Percentiles rank a stretch among this genome's conserved stretches.
These are phyloP conservation scores for Salvelinus sp. DNA, from an alignment of 2,113 vertebrate species.

Conservation along the genomic window DNA sequence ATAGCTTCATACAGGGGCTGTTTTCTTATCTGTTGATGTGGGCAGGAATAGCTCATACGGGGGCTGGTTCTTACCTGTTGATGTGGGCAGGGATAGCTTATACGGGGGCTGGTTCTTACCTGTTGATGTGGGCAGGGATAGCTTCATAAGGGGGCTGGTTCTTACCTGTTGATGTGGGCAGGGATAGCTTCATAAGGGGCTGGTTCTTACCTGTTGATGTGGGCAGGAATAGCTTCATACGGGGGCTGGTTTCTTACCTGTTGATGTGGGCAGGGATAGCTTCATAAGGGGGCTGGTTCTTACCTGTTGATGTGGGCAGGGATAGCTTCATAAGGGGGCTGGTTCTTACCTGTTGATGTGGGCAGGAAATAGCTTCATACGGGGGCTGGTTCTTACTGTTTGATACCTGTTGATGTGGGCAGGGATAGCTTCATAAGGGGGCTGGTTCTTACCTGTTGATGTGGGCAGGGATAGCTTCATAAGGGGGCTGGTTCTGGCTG, in stretches of 20 bases:
- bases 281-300: constrained; percentile 97
- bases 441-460: constrained; percentile 78
- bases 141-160: constrained; percentile 97
- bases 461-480: too few species aligned
- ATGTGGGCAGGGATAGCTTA: too few species aligned
- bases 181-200: too few species aligned
- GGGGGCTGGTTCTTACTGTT: constrained; percentile 94
- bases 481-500: constrained; percentile 73
- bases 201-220: constrained; percentile 83
- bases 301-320: too few species aligned
- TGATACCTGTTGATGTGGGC: too few species aligned
- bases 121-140: constrained; percentile 94
- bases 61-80: constrained; percentile 86
- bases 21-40: constrained; percentile 76
- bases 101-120: constrained; percentile 31
- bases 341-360: constrained; percentile 85
- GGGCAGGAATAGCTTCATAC: constrained; percentile 92
- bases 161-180: constrained; percentile 41
- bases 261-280: constrained; percentile 58
- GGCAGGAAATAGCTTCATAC: constrained; percentile 91
- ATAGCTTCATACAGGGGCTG: constrained; percentile 89
- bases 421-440: too few species aligned
- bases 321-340: too few species aligned
- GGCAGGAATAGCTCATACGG: constrained; percentile 78
- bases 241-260: constrained; percentile 91